Conservation (phyloP, 1,140 invertebrate species). For the Ruditapes philippinarum region DNA sequence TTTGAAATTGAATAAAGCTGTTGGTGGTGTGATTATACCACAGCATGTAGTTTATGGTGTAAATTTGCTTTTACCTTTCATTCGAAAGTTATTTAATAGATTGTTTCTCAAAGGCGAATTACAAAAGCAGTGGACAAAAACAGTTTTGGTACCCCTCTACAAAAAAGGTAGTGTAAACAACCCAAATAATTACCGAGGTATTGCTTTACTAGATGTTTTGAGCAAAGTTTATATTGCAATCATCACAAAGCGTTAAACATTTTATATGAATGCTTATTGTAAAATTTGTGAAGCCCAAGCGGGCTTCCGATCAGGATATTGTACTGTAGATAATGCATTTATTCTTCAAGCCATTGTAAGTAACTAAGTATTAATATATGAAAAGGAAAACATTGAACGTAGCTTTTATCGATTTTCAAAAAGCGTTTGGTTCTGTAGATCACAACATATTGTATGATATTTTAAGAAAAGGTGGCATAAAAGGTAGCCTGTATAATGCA, state of each 20-base stretch:
- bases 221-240: background rate
- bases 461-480: background rate
- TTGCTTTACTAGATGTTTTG: background rate
- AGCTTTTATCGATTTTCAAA: background rate
- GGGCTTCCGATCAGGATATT: background rate
- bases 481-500: background rate
- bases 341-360: background rate
- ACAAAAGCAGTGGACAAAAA: background rate
- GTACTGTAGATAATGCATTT: background rate
- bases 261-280: background rate
- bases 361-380: background rate
- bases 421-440: background rate
- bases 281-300: background rate
- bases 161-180: background rate
- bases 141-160: background rate
- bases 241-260: background rate
- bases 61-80: background rate
- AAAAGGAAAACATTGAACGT: background rate
- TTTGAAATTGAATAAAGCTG: background rate
- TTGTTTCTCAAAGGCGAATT: background rate
- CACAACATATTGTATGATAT: background rate
- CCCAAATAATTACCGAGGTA: background rate
- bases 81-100: conserved; percentile 4
- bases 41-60: background rate
- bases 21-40: background rate